phyloP scores from a whole-genome alignment of 2,888 invertebrate genomes.

The Acrocyrtus sp. region DNA sequence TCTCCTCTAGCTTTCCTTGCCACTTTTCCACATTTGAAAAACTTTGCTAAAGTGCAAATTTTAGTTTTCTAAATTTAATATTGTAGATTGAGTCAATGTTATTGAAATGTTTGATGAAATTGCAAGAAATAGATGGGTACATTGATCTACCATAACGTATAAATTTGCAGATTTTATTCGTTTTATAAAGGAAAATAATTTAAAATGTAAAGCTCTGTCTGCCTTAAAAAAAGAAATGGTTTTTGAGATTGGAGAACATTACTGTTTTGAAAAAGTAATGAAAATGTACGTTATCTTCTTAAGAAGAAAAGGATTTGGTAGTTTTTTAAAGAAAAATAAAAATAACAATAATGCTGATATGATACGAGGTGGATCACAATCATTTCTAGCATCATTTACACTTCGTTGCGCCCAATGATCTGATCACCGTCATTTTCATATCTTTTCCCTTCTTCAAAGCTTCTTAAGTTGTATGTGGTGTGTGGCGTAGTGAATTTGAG shows the following conservation, averaged over 20 bases:
- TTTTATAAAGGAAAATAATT: not conserved
- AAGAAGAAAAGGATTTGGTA: slow-evolving; percentile 11
- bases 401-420: slow-evolving; percentile 56
- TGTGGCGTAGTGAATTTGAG: too few relatives aligned
- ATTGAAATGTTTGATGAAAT: too few relatives aligned
- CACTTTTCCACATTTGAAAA: too few relatives aligned
- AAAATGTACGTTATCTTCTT: too few relatives aligned
- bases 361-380: slow-evolving; percentile 39
- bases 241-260: not conserved
- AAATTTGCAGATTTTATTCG: not conserved
- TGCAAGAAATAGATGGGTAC: too few relatives aligned
- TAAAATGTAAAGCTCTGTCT: too few relatives aligned
- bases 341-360: slow-evolving; percentile 46
- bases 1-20: too few relatives aligned
- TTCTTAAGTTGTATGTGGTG: not conserved
- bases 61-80: too few relatives aligned
- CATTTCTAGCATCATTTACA: slow-evolving; percentile 56
- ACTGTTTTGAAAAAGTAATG: not conserved
- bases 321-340: slow-evolving; percentile 39
- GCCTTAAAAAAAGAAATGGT: too few relatives aligned
- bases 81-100: too few relatives aligned
- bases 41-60: too few relatives aligned
- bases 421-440: slow-evolving; percentile 46
- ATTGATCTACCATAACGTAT: not conserved
- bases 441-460: too few relatives aligned